A percentile compares a stretch with the other conserved stretches of the same genome.
These are phyloP conservation scores for Netelia melanura DNA, from an alignment of 2,888 invertebrate genomes.

Conservation along the genomic window DNA sequence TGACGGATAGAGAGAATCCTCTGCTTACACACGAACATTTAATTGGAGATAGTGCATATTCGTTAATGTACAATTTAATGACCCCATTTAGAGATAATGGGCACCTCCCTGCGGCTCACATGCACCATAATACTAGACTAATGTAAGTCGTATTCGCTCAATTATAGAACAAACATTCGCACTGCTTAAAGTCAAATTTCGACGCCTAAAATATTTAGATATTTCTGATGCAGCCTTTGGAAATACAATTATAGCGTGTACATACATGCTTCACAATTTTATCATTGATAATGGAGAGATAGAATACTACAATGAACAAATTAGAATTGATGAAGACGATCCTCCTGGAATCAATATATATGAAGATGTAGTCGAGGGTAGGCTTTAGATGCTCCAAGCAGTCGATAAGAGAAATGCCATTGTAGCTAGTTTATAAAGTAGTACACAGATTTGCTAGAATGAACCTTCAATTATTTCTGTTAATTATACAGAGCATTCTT, in stretches of 20 bases:
- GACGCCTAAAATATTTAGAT: slow-evolving; percentile 14
- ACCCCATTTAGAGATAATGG: slow-evolving; percentile 29
- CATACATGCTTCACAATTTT: slow-evolving; percentile 26
- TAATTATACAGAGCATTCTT: no score
- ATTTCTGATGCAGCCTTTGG: background rate
- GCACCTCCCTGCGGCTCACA: slow-evolving; percentile 5
- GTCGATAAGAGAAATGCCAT: no score
- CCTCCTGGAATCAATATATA: no score
- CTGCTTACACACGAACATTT: slow-evolving; percentile 17
- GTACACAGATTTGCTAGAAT: no score
- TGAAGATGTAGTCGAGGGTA: no score
- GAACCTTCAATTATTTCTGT: no score
- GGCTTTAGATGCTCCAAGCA: no score
- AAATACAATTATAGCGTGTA: slow-evolving; percentile 11
- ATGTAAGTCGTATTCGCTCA: slow-evolving; percentile 7
- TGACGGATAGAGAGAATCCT: slow-evolving; percentile 9
- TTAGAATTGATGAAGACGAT: no score
- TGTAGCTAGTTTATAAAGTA: no score
- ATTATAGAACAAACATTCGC: slow-evolving; percentile 30
- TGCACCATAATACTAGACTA: slow-evolving; percentile 1
- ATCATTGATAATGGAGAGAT: background rate
- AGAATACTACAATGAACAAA: no score
- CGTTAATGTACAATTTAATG: slow-evolving; percentile 10
- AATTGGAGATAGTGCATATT: slow-evolving; percentile 24
- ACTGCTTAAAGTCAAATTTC: slow-evolving; percentile 3